Base-by-base conservation (phyloP, 1,140 invertebrate genomes). In the Homarus americanus region DNA sequence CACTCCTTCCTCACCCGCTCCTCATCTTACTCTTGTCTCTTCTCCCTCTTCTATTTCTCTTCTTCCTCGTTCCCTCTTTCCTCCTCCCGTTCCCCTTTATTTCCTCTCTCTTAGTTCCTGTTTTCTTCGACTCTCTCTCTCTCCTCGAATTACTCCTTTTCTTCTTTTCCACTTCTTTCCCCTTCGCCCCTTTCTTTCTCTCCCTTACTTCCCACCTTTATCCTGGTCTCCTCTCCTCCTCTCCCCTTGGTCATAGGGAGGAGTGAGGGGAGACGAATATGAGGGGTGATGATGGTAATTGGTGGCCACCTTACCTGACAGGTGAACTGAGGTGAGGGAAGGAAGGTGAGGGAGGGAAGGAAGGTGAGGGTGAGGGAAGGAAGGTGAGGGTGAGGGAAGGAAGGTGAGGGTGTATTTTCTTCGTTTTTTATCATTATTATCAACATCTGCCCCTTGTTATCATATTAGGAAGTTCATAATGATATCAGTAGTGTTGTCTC, bases 161-260 rank as follows among this genome's bases (percentile, higher is more conserved):
- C 44, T n/a, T 40, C 32, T 83, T n/a, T n/a, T 40, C 32, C 41
- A 20, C 40, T n/a, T 20, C 44, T 32, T 58, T 20, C 69, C 53
- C 44, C 78, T 80, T 15, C 5, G 5, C 44, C 36, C 28, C 78
- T 80, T 38, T 49, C 40, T 82, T 24, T 80, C 79, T 4, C 79
- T 82, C 53, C 44, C 41, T 20, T 40, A 2, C 24, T 49, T 49
- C 63, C 63, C 34, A 20, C 82, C 40, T 32, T 83, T 41, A 15
- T 36, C 34, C 41, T 84, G 66, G 38, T 24, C 53, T 58, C 53
- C 53, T 20, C 53, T 58, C 20, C 12, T n/a, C 0, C 17, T 58
- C 24, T 24, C 53, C 15, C 53, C 53, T 58, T 49, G 44, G 15
- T 49, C 44, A 10, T 7, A 49, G 44, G 44, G 44, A 49, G 44